Percentiles rank a stretch among this genome's conserved stretches.
phyloP scores from a whole-genome alignment of 1,140 invertebrate genomes.

The Philotrypesis tridentata region DNA sequence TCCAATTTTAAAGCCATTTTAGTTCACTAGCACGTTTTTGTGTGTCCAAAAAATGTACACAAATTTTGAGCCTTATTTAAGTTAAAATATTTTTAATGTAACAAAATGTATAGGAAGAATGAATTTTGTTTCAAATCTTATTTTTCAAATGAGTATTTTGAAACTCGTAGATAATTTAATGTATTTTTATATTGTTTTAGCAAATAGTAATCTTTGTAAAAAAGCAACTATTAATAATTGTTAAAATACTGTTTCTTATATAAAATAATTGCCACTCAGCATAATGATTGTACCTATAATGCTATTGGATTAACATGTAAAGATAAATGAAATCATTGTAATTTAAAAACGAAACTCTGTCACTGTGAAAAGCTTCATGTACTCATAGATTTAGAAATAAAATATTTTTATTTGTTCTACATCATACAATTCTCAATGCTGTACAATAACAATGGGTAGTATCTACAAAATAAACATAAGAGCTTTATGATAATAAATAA shows the following conservation, averaged over 20 bases:
- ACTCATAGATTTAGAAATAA: conserved; percentile 13
- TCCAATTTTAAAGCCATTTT: conserved; percentile 61
- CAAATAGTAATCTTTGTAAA: not conserved
- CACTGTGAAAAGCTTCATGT: not conserved
- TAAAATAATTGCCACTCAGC: not conserved
- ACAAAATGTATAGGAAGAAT: conserved; percentile 13
- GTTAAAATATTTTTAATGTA: not conserved
- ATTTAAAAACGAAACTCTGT: not conserved
- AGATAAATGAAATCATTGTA: not conserved
- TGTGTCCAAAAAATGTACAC: not conserved
- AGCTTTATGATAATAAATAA: not conserved
- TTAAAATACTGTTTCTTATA: not conserved
- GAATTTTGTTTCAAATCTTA: conserved; percentile 1
- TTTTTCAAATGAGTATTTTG: not conserved
- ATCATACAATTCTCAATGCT: conserved; percentile 22
- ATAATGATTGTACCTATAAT: not conserved
- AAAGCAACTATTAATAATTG: not conserved
- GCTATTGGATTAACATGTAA: not conserved
- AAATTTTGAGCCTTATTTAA: not conserved
- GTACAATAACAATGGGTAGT: conserved; percentile 26
- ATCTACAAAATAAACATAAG: conserved; percentile 26
- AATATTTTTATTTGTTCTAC: conserved; percentile 39
- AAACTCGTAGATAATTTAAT: not conserved
- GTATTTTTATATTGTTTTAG: conserved; percentile 13
- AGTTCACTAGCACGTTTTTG: conserved; percentile 30